Evolutionary conservation across 2,888 invertebrate species (phyloP).

Genomic region (Cheilosia vulpina): DNA sequence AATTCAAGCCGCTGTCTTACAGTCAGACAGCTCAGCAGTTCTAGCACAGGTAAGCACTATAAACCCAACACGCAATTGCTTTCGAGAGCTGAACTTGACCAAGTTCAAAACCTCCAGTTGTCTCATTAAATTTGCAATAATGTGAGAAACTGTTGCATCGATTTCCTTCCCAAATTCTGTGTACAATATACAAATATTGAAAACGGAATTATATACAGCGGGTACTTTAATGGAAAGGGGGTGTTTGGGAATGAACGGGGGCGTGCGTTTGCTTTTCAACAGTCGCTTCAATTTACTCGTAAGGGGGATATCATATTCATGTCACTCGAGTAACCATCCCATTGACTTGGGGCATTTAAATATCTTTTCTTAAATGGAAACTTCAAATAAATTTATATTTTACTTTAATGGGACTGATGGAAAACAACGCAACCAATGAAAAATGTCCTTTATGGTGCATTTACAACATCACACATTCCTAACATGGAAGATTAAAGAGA

Average conservation of each 20-base stretch:
- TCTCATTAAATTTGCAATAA: constrained; percentile 21
- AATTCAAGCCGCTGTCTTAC: constrained; percentile 74
- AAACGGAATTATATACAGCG: background rate
- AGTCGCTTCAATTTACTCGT: too few relatives aligned
- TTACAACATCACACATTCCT: too few relatives aligned
- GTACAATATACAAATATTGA: background rate
- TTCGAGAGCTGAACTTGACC: background rate
- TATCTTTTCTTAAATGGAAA: too few relatives aligned
- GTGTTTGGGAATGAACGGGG: background rate
- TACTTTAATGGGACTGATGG: too few relatives aligned
- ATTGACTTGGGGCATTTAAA: too few relatives aligned
- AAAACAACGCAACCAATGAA: too few relatives aligned
- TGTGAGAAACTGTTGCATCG: constrained; percentile 31
- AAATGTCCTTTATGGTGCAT: too few relatives aligned
- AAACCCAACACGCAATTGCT: background rate
- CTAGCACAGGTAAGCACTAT: constrained; percentile 56
- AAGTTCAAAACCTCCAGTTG: constrained; percentile 28
- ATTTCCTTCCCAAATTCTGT: constrained; percentile 32
- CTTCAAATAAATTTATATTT: too few relatives aligned
- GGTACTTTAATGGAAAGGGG: constrained; percentile 31
- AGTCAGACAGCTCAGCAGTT: constrained; percentile 50
- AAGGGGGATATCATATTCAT: too few relatives aligned
- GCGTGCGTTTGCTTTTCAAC: too few relatives aligned
- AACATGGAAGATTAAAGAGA: too few relatives aligned
- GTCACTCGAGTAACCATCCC: too few relatives aligned